Evolutionary conservation across 2,888 invertebrate genomes (phyloP), one percentile per base, ranked within the genome.

Genomic region (Sphaerophoria taeniata): DNA sequence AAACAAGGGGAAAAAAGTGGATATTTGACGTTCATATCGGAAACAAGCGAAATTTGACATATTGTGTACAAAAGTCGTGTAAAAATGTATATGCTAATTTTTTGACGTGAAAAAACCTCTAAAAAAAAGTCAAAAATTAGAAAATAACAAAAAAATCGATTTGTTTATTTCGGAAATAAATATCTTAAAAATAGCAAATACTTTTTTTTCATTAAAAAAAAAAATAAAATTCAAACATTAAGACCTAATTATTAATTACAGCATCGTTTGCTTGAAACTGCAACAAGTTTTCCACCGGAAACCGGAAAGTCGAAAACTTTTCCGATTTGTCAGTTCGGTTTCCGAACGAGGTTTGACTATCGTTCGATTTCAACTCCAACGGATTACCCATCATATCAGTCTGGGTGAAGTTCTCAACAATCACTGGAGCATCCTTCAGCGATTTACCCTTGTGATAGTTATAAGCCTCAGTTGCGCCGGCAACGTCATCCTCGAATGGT

Each of bases 201-300:
- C 0, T 33, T 31, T 1, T n/a, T 34, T 4, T 9, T 2, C n/a
- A n/a, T 39, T 11, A 5, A 43, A 33, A 24, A 58, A 34, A 33
- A 16, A 43, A 33, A 24, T 49, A 34, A 33, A 16, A 5, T 1
- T 31, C 45, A 9, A 31, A 70, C 53, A 12, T 55, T 14, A 31
- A 51, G 39, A 34, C 3, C 49, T 47, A 70, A 45, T 63, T 71
- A 49, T 71, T 80, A 36, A 76, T 77, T 47, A 85, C 85, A 16
- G 91, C 91, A 87, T 91, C 91, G 47, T 91, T 90, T 33, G 91
- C 91, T 75, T 91, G 92, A 76, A 91, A 91, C 70, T 91, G 90
- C 87, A 91, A 90, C 34, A 91, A 84, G 87, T 91, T 91, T 88
- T 91, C 91, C 3, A 91, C 91, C 14, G 91, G 91, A 87, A 91